A percentile compares a stretch with the other conserved stretches of the same genome.
phyloP scores from a whole-genome alignment of 2,113 vertebrate genomes.

The Ranitomeya variabilis region DNA sequence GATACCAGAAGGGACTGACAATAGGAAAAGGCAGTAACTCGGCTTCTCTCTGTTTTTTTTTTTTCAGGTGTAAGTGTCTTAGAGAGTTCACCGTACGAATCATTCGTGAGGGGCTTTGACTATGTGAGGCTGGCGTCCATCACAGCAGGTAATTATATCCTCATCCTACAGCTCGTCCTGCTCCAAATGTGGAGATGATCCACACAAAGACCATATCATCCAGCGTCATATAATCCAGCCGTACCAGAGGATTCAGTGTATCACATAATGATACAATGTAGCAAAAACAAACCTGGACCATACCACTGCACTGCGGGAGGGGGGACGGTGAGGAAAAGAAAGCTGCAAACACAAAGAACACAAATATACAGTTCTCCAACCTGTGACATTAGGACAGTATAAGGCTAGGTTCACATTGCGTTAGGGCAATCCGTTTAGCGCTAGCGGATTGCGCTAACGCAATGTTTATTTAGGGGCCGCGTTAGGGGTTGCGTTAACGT shows the following conservation, averaged over 20 bases:
- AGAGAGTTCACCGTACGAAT: slow-evolving; percentile 87
- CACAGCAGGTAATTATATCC: slow-evolving; percentile 77
- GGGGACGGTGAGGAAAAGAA: background rate
- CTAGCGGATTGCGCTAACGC: no score
- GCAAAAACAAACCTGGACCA: background rate
- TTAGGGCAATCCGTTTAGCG: no score
- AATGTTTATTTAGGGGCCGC: no score
- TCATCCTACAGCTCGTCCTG: background rate
- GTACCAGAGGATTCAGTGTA: background rate
- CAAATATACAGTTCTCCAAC: background rate
- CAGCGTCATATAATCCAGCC: background rate
- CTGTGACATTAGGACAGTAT: background rate
- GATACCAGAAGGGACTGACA: background rate
- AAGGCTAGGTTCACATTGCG: no score
- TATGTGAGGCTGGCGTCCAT: slow-evolving; percentile 89
- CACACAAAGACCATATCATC: background rate
- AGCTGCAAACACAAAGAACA: background rate
- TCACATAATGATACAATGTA: background rate
- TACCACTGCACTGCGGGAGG: background rate
- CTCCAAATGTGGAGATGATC: background rate
- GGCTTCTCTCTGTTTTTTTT: background rate
- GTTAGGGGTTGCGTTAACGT: no score
- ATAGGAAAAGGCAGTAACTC: background rate
- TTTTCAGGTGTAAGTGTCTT: slow-evolving; percentile 80
- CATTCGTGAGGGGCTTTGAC: slow-evolving; percentile 81